Percentiles rank a stretch among this genome's conserved stretches.
Evolutionary conservation across 1,140 invertebrate species (phyloP).

Genomic region (Saccostrea echinata): DNA sequence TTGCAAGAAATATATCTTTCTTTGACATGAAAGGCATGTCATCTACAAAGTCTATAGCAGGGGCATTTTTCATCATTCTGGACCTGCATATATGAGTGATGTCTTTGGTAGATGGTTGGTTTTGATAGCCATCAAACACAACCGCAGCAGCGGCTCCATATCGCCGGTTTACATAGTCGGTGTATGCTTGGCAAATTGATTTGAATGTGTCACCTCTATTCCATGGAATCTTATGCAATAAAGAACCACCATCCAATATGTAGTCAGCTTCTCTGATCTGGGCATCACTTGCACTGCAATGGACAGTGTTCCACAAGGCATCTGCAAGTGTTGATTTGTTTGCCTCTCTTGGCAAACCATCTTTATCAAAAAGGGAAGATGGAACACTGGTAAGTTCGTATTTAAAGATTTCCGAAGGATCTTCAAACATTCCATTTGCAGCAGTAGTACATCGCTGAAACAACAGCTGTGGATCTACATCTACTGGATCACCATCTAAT

Average conservation of each 20-base stretch:
- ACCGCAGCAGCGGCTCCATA: too few relatives aligned
- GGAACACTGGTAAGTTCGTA: slow-evolving; percentile 45
- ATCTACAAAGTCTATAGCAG: too few relatives aligned
- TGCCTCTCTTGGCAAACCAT: slow-evolving; percentile 41
- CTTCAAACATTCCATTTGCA: slow-evolving; percentile 14
- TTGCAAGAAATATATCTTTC: too few relatives aligned
- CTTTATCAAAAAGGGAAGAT: slow-evolving; percentile 50
- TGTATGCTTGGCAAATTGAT: too few relatives aligned
- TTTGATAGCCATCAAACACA: too few relatives aligned
- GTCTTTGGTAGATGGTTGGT: too few relatives aligned
- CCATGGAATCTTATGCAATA: slow-evolving; percentile 53
- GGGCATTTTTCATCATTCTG: too few relatives aligned
- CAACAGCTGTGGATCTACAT: slow-evolving; percentile 47
- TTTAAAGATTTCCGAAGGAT: slow-evolving; percentile 31
- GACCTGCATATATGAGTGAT: too few relatives aligned
- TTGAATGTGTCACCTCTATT: neutral
- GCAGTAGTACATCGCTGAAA: slow-evolving; percentile 52
- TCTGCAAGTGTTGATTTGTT: slow-evolving; percentile 54
- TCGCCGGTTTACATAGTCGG: too few relatives aligned
- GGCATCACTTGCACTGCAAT: neutral
- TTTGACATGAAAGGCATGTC: too few relatives aligned
- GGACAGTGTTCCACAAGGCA: slow-evolving; percentile 32
- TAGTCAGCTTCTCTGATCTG: neutral
- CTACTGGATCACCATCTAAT: slow-evolving; percentile 38
- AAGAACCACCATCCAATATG: slow-evolving; percentile 60